A percentile compares a stretch with the other conserved stretches of the same genome.
These are phyloP conservation scores for Eptatretus atami DNA, from an alignment of 2,797 vertebrate species.

Conservation along the genomic window DNA sequence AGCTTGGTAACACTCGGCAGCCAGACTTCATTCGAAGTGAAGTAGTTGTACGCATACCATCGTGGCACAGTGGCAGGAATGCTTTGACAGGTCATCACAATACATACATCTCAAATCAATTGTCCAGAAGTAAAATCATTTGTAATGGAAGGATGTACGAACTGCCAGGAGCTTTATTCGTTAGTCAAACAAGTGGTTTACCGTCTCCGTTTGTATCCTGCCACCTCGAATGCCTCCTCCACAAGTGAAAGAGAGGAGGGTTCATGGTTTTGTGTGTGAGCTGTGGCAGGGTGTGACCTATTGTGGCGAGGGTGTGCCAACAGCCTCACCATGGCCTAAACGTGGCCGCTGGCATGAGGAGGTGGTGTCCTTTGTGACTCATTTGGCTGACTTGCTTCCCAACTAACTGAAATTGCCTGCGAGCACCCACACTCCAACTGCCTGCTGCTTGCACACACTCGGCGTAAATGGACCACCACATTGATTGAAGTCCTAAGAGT, in stretches of 20 bases:
- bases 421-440: constrained; percentile 83
- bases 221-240: too few species aligned
- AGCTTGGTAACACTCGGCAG: constrained; percentile 38
- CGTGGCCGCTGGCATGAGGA: constrained; percentile 75
- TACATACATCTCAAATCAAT: too few species aligned
- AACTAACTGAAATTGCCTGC: constrained; percentile 46
- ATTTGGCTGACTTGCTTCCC: constrained; percentile 31
- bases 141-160: too few species aligned
- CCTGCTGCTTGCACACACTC: constrained; percentile 41
- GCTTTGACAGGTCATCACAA: too few species aligned
- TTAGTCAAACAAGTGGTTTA: too few species aligned
- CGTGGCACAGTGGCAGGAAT: too few species aligned
- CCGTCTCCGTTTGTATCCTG: too few species aligned
- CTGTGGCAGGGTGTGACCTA: constrained; percentile 52
- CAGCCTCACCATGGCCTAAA: constrained; percentile 74
- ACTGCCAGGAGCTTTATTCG: too few species aligned
- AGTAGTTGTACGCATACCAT: constrained; percentile 21
- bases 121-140: too few species aligned
- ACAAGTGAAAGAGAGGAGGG: too few species aligned
- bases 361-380: constrained; percentile 37
- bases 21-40: constrained; percentile 81
- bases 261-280: too few species aligned
- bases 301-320: constrained; percentile 68
- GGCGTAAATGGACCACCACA: constrained; percentile 26
- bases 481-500: too few species aligned